Evolutionary conservation across 2,888 invertebrate genomes (phyloP).

Genomic region (Watsonalla binaria): DNA sequence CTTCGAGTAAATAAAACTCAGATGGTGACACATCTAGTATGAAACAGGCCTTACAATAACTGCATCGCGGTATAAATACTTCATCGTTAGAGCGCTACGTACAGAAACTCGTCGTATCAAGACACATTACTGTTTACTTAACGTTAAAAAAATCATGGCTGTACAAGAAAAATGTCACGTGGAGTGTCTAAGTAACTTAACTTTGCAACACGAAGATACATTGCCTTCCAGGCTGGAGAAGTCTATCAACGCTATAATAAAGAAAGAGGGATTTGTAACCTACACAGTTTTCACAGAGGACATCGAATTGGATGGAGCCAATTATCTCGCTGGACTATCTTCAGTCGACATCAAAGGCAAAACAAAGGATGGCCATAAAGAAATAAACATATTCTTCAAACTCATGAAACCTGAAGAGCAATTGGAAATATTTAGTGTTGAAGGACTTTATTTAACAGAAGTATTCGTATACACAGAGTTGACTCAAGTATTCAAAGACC

Average conservation of each 20-base stretch:
- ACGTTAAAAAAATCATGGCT: neutral
- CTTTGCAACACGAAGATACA: neutral
- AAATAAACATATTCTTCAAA: constrained; percentile 40
- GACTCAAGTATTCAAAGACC: constrained; percentile 15
- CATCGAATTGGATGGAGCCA: constrained; percentile 24
- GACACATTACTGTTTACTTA: too few relatives aligned
- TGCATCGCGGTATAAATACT: too few relatives aligned
- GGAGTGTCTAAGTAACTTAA: neutral
- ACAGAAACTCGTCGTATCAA: too few relatives aligned
- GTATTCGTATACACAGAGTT: constrained; percentile 34
- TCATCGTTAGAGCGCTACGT: too few relatives aligned
- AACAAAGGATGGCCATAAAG: constrained; percentile 23
- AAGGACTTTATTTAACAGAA: constrained; percentile 28
- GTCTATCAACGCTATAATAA: constrained; percentile 23
- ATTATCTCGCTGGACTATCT: constrained; percentile 28
- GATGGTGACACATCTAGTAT: too few relatives aligned
- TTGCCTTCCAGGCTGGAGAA: constrained; percentile 9
- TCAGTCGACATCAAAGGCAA: constrained; percentile 32
- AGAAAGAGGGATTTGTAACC: constrained; percentile 22
- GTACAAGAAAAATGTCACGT: neutral
- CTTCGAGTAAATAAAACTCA: too few relatives aligned
- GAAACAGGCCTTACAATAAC: too few relatives aligned
- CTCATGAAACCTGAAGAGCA: constrained; percentile 19
- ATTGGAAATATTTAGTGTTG: constrained; percentile 19
- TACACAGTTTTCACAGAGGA: constrained; percentile 16